Conservation (phyloP, 2,888 invertebrate species). For the Coelogynopora nodosa region DNA sequence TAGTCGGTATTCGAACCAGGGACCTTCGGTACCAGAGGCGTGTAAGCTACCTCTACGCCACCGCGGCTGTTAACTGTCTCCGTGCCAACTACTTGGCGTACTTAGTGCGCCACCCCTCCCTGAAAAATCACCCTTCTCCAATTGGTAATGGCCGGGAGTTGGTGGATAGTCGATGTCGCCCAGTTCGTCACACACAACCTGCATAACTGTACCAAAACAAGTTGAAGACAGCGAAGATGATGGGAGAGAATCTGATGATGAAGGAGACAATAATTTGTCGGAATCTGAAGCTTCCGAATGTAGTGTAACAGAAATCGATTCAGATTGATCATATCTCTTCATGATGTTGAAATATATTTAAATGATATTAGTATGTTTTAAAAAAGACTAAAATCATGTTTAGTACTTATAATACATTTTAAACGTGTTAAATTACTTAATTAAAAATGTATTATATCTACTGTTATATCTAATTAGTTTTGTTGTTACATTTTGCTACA, state of each 20-base stretch:
- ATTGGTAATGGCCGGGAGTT: slow-evolving; percentile 3
- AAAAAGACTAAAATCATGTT: slow-evolving; percentile 1
- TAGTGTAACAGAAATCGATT: background rate
- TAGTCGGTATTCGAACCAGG: no score
- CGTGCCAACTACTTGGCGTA: slow-evolving; percentile 18
- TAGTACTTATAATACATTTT: slow-evolving; percentile 9
- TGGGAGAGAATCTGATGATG: slow-evolving; percentile 18
- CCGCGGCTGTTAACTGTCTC: no score
- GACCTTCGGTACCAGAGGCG: no score
- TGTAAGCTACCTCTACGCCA: no score
- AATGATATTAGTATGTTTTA: slow-evolving; percentile 24
- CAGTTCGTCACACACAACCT: slow-evolving; percentile 5
- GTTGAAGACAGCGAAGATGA: slow-evolving; percentile 14
- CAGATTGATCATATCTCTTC: slow-evolving; percentile 4
- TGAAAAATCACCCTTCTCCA: slow-evolving; percentile 16
- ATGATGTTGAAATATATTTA: background rate
- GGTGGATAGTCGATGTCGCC: background rate
- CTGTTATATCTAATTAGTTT: slow-evolving; percentile 12
- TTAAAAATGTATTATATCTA: slow-evolving; percentile 17
- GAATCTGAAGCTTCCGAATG: slow-evolving; percentile 23
- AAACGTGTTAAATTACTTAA: slow-evolving; percentile 2
- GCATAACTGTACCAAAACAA: background rate
- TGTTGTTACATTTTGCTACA: slow-evolving; percentile 23
- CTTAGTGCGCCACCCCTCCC: background rate
- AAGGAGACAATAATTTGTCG: slow-evolving; percentile 12